These are phyloP conservation scores for Sigmodon hispidus DNA, from an alignment of 2,113 vertebrate species.

Conservation along the genomic window DNA sequence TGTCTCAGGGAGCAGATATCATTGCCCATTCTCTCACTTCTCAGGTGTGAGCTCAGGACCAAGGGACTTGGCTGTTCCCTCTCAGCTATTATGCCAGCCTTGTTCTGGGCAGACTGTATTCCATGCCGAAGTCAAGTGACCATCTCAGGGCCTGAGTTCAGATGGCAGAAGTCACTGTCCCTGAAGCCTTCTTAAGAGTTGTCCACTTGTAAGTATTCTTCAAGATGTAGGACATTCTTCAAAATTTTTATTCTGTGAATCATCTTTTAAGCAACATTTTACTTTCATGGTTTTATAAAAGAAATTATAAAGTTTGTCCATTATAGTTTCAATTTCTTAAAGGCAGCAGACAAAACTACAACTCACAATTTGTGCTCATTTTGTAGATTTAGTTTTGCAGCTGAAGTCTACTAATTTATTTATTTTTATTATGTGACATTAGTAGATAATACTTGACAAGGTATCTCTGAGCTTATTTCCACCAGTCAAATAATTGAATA, in stretches of 20 bases:
- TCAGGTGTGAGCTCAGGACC: no score
- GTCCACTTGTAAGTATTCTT: slow-evolving; percentile 35
- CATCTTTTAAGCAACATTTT: not conserved
- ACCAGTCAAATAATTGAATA: not conserved
- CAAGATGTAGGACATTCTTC: not conserved
- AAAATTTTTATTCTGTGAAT: slow-evolving; percentile 19
- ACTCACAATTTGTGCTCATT: not conserved
- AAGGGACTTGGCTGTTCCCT: no score
- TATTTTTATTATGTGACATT: not conserved
- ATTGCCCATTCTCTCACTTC: no score
- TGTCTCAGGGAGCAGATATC: no score
- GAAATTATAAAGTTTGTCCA: not conserved
- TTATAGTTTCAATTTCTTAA: not conserved
- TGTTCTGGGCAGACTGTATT: no score
- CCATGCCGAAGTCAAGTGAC: no score
- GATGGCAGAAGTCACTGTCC: no score
- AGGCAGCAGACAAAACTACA: not conserved
- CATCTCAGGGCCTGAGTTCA: no score
- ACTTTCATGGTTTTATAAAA: not conserved
- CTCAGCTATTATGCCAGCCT: no score
- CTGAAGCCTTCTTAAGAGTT: not conserved
- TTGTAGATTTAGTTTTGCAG: not conserved
- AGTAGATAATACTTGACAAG: not conserved
- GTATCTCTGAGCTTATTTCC: not conserved
- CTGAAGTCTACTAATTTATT: not conserved